Evolutionary conservation across 2,797 vertebrate species (phyloP).

Genomic region (Sebastes hopkinsi): DNA sequence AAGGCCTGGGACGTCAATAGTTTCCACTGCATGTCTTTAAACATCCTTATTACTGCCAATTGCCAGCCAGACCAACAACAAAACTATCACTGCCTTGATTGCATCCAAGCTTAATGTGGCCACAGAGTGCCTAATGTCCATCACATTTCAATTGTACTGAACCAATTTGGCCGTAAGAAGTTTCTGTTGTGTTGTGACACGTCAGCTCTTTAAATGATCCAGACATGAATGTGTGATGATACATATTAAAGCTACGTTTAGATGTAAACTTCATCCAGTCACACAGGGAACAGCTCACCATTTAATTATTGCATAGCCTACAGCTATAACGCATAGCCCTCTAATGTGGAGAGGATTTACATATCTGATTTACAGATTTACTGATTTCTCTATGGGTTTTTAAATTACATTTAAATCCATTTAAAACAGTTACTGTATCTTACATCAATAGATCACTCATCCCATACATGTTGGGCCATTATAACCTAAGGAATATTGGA

Average conservation of each 20-base stretch:
- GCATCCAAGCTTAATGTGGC: conserved; percentile 32
- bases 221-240: not conserved
- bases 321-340: not conserved
- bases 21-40: conserved; percentile 58
- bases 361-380: not conserved
- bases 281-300: not conserved
- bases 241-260: not conserved
- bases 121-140: conserved; percentile 11
- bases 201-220: not conserved
- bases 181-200: not conserved
- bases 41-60: conserved; percentile 60
- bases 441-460: not conserved
- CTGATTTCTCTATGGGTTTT: not conserved
- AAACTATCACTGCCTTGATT: conserved; percentile 40
- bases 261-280: not conserved
- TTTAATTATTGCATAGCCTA: conserved; percentile 4
- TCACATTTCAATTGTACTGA: conserved; percentile 28
- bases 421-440: not conserved
- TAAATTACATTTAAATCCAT: not conserved
- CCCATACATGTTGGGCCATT: not conserved
- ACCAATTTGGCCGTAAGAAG: not conserved
- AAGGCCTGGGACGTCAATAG: conserved; percentile 57
- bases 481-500: not conserved
- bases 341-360: not conserved
- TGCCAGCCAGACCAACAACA: conserved; percentile 43